Base-by-base conservation (phyloP, 2,113 vertebrate genomes). In the Pogonocichla stellata region DNA sequence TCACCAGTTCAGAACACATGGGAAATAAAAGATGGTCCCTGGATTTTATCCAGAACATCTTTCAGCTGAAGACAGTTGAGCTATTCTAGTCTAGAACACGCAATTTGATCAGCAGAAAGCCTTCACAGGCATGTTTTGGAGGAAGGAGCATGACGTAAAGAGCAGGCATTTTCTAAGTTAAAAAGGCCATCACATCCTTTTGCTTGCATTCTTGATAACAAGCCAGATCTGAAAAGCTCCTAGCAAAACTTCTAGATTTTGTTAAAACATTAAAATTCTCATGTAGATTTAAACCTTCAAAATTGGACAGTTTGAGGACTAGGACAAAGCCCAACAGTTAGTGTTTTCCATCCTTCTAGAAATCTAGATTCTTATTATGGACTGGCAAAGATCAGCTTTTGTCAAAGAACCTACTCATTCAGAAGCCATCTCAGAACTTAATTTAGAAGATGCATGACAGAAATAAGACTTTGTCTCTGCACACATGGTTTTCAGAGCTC, bases 31-130 rank as follows among this genome's bases (percentile, higher is more conserved):
- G 61, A 53, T 64, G 25, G 61, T 82, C 48, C 53, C 31, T 92
- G 86, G 86, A 95, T 83, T 80, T 93, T 79, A 71, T 93, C 66
- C 53, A 82, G 70, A 82, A 82, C 53, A 69, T 80, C 67, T 90
- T 96, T 88, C 80, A 80, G 3, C 31, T 43, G 67, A 90, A 92
- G 80, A 51, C 24, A 72, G 33, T 69, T 82, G 58, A 93, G 40
- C 36, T 95, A 77, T 88, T 88, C 88, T 80, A 61, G 71, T 70
- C 72, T 90, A 85, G 85, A 94, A 89, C 61, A 91, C 2, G 36
- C 13, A 64, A 72, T 57, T 67, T 64, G 29, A 71, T 81, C 61
- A 71, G 23, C 53, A 72, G 28, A 56, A 60, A 91, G 51, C 14
- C 74, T 93, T 94, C 54, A 70, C 34, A 80, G 70, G 26, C 24